Evolutionary conservation across 2,888 invertebrate genomes (phyloP).

Genomic region (Tetranychus truncatus): DNA sequence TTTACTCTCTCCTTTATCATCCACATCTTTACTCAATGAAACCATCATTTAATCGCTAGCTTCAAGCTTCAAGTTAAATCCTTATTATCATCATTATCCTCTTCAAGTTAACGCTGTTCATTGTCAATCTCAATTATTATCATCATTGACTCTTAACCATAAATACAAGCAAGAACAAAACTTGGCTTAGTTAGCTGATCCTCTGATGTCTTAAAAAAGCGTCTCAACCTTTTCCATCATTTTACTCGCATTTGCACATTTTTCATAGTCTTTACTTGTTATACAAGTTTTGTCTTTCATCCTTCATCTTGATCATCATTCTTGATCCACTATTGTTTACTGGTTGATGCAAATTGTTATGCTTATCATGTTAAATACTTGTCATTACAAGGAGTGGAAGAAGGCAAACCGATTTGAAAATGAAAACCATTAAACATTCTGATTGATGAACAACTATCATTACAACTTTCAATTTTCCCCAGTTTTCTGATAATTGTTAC

Average conservation of each 20-base stretch:
- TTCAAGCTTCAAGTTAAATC: no score
- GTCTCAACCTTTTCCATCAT: not conserved
- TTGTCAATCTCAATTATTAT: not conserved
- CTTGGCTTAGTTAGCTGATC: not conserved
- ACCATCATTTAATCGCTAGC: not conserved
- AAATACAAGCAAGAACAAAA: not conserved
- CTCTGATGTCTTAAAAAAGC: not conserved
- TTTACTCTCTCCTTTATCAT: not conserved
- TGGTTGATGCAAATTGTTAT: not conserved
- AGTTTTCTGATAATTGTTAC: not conserved
- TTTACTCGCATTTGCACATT: not conserved
- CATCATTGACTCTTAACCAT: not conserved
- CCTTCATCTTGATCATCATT: not conserved
- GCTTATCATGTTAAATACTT: not conserved
- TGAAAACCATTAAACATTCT: not conserved
- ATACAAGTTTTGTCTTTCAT: not conserved
- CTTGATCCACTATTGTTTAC: not conserved
- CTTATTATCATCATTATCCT: not conserved
- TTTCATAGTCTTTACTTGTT: not conserved
- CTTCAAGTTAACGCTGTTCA: not conserved
- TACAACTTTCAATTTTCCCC: not conserved
- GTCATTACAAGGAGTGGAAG: not conserved
- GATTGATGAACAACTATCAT: not conserved
- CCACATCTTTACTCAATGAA: not conserved
- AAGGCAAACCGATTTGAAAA: not conserved